Conservation (phyloP, 2,888 invertebrate species). For the Volucella inanis region DNA sequence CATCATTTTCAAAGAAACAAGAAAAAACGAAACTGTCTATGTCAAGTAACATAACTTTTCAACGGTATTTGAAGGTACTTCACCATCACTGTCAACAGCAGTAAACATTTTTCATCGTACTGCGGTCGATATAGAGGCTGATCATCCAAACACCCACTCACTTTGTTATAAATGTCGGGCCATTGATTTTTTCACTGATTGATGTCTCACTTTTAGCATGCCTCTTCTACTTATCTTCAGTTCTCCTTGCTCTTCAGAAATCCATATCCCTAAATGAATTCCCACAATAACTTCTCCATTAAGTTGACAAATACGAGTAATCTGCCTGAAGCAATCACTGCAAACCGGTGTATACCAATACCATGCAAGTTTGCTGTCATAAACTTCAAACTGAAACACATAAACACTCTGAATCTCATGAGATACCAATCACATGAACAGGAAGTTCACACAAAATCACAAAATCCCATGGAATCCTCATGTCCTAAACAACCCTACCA, state of each 20-base stretch:
- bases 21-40: neutral
- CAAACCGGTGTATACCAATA: conserved; percentile 27
- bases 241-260: neutral
- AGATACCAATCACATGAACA: conserved; percentile 13
- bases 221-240: neutral
- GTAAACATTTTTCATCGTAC: neutral
- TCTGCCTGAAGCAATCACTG: conserved; percentile 52
- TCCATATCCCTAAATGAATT: neutral
- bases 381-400: neutral
- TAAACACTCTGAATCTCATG: too few species aligned
- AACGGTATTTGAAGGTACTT: conserved; percentile 8
- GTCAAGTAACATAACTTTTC: neutral
- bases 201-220: conserved; percentile 18
- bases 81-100: neutral
- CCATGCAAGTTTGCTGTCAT: conserved; percentile 17
- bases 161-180: conserved; percentile 9
- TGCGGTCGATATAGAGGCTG: neutral
- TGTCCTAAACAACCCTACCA: too few species aligned
- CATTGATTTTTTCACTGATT: conserved; percentile 30
- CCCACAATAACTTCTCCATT: conserved; percentile 27
- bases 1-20: neutral
- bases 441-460: conserved; percentile 21
- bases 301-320: conserved; percentile 49
- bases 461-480: conserved; percentile 37
- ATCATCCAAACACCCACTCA: neutral